Evolutionary conservation across 2,113 vertebrate species (phyloP).

Genomic region (Apodemus speciosus): DNA sequence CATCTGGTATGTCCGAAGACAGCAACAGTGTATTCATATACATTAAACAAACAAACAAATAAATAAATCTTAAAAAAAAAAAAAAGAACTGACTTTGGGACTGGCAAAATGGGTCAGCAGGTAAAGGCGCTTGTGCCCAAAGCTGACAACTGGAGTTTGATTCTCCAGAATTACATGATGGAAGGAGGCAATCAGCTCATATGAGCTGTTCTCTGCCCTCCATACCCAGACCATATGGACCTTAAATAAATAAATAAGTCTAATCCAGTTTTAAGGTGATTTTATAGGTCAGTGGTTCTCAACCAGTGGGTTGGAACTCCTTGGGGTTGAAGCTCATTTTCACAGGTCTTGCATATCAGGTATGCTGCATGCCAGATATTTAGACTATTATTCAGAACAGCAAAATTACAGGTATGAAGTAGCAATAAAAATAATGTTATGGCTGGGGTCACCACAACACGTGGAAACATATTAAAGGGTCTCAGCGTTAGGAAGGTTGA

Average conservation of each 20-base stretch:
- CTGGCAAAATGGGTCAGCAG: too few species aligned
- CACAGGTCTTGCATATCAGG: neutral
- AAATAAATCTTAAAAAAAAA: too few species aligned
- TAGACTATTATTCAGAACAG: neutral
- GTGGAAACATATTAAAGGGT: neutral
- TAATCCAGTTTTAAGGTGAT: neutral
- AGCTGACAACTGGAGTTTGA: neutral
- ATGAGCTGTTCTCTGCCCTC: neutral
- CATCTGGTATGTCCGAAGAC: too few species aligned
- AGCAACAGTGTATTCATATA: too few species aligned
- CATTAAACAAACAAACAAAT: too few species aligned
- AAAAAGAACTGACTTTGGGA: neutral
- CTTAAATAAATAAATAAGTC: neutral
- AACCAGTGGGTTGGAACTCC: neutral
- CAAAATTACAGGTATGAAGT: neutral
- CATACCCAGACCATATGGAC: neutral
- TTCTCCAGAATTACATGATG: accelerated
- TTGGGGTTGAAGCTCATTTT: neutral
- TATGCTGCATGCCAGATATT: neutral
- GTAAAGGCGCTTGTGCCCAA: neutral
- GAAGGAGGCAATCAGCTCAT: neutral
- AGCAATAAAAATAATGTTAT: neutral
- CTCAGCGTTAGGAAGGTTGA: neutral
- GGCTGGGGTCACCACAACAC: neutral
- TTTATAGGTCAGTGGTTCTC: constrained; percentile 6